Conservation (phyloP, 2,113 vertebrate genomes). For the Diadophis punctatus region DNA sequence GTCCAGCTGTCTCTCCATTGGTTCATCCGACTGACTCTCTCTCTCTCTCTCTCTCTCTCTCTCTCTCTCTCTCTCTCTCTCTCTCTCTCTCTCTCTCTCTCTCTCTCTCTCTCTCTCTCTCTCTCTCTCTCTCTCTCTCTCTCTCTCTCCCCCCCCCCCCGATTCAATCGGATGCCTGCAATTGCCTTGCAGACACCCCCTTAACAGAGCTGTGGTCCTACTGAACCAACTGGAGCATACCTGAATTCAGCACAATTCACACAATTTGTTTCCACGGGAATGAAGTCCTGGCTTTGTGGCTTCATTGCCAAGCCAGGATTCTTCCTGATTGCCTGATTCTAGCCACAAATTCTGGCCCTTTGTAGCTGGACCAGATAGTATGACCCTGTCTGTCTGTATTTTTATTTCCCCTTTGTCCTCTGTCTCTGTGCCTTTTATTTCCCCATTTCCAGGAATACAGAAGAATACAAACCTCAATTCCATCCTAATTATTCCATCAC, state of each 20-base stretch:
- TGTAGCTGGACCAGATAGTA: neutral
- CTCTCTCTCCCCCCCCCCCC: no score
- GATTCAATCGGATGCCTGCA: neutral
- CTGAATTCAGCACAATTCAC: neutral
- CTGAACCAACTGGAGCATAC: neutral
- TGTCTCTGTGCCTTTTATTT: neutral
- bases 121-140: no score
- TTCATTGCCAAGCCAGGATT: neutral
- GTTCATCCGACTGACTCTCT: no score
- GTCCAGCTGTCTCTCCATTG: fast-evolving
- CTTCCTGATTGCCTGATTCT: neutral
- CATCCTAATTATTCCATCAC: neutral
- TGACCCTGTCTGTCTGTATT: no score
- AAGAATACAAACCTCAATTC: neutral
- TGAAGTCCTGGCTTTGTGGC: neutral
- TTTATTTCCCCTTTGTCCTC: neutral
- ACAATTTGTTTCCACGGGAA: neutral
- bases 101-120: no score
- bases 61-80: no score
- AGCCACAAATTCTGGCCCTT: neutral
- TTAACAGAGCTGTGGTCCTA: neutral
- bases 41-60: no score
- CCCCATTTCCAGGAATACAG: neutral
- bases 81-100: no score
- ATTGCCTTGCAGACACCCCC: neutral